Percentiles rank a stretch among this genome's conserved stretches.
phyloP scores from a whole-genome alignment of 64 coral and sea anemone genomes.

The Actinia equina region DNA sequence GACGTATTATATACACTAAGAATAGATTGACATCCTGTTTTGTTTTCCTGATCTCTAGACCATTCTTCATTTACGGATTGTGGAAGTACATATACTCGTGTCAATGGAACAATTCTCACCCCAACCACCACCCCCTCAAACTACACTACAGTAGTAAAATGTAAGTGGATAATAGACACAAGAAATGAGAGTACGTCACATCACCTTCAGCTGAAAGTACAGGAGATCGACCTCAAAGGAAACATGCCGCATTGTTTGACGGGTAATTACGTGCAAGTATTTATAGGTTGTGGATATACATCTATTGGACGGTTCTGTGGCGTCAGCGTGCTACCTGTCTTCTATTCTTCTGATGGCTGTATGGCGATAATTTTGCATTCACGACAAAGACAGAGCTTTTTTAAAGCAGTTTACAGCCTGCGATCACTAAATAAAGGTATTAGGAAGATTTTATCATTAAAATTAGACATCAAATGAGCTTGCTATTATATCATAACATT shows the following conservation, averaged over 20 bases:
- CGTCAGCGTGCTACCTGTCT: neutral
- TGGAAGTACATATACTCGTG: neutral
- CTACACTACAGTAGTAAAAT: neutral
- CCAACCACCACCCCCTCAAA: neutral
- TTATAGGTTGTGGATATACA: conserved; percentile 20
- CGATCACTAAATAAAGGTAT: conserved; percentile 22
- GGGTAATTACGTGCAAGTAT: conserved; percentile 25
- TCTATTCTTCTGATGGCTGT: conserved; percentile 47
- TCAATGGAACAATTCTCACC: neutral
- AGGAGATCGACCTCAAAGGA: conserved; percentile 2
- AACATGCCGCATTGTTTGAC: conserved; percentile 12
- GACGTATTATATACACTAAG: no score
- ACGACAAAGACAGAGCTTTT: neutral
- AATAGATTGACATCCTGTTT: neutral
- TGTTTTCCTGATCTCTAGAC: neutral
- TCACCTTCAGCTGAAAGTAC: neutral
- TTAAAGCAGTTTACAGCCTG: conserved; percentile 7
- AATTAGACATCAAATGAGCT: no score
- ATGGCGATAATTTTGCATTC: conserved; percentile 19
- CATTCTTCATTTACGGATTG: neutral
- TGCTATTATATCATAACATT: no score
- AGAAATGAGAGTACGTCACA: neutral
- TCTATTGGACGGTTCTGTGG: conserved; percentile 49
- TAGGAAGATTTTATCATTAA: no score
- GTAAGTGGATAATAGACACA: conserved; percentile 1